Conservation (phyloP, 2,888 invertebrate genomes). For the Tenodera sinensis region DNA sequence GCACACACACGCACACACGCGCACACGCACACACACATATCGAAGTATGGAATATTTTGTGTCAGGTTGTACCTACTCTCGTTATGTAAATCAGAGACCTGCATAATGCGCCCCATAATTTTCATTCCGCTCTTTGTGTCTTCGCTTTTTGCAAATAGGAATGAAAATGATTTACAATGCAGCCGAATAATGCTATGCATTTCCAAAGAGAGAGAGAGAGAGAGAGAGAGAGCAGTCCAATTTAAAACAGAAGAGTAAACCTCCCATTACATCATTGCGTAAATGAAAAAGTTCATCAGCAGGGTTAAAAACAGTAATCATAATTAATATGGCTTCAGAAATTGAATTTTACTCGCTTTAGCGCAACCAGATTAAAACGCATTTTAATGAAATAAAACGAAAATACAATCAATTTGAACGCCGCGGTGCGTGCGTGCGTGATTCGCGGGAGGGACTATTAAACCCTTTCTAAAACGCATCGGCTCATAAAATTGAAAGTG, state of each 20-base stretch:
- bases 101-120: too few species aligned
- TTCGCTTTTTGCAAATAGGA: background rate
- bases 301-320: background rate
- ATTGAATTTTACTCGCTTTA: background rate
- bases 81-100: too few species aligned
- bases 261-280: background rate
- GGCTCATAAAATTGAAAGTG: background rate
- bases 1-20: too few species aligned
- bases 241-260: background rate
- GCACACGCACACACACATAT: too few species aligned
- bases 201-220: background rate
- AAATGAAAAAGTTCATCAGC: background rate
- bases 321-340: background rate
- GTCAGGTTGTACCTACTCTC: too few species aligned
- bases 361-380: background rate
- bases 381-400: background rate
- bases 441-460: background rate
- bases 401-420: background rate
- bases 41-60: too few species aligned
- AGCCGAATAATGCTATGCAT: background rate
- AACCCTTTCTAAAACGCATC: background rate
- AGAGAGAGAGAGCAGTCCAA: background rate
- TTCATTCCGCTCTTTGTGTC: background rate
- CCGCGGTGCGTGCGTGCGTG: too few species aligned
- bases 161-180: background rate